Evolutionary conservation across 1,140 invertebrate species (phyloP), one percentile per base, ranked within the genome.

Genomic region (Drosophila repleta): DNA sequence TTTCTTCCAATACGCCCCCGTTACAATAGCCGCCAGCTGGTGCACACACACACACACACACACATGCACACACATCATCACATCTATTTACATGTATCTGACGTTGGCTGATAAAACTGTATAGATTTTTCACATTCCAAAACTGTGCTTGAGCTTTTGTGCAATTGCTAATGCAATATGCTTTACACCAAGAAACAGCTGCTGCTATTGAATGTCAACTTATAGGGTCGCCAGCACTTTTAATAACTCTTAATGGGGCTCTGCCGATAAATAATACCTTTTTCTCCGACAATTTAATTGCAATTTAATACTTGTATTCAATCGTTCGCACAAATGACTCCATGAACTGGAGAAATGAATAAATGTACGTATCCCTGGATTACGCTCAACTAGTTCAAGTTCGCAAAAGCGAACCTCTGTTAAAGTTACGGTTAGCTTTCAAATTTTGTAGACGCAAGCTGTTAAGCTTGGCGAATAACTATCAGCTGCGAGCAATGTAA

Each of bases 1-100:
- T 66, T 77, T 87, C 72, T 81, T 81, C 75, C 56, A 67, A 63
- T 80, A 74, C 46, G 82, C 74, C 76, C 74, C 76, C 72, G 65
- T 51, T 73, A 52, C 56, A 62, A 52, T 55, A 63, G 57, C 69
- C 72, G 35, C 75, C 82, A 83, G 80, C 78, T 83, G 76, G 72
- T 69, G 29, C 43, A 39, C 68, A 69, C 37, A 39, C 41, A 51
- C 39, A 32, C 8, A 35, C 62, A 48, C 21, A 41, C 55, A 58
- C 37, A 45, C 53, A 37, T n/a, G n/a, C n/a, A 11, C 32, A 37
- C 8, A 37, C 35, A 37, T 24, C 32, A 35, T n/a, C 57, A 53
- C 49, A 24, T 56, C 8, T 45, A 45, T 68, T 32, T 63, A 46
- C 21, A 24, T 53, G 39, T 65, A 48, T 46, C 29, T 66, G 69